Evolutionary conservation across 2,113 vertebrate species (phyloP).

Genomic region (Ia io): DNA sequence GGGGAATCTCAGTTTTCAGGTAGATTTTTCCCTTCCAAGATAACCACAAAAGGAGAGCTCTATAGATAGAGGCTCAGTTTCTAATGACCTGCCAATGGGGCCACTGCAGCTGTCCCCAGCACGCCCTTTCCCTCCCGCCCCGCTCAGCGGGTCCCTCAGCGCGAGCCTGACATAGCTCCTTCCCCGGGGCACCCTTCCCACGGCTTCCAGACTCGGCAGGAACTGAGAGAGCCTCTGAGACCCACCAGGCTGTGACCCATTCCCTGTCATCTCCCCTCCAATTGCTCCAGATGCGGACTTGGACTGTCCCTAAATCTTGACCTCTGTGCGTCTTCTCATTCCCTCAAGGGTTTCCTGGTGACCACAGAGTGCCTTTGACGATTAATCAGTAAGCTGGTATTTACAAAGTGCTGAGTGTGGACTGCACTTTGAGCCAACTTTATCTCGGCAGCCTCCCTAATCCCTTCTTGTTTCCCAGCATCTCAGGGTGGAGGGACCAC

Average conservation of each 20-base stretch:
- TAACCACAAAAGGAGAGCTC: not conserved
- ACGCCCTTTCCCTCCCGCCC: not conserved
- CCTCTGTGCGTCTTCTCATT: not conserved
- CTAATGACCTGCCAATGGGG: not conserved
- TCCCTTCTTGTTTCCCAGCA: not conserved
- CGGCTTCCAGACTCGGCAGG: not conserved
- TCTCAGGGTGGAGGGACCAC: slow-evolving; percentile 25
- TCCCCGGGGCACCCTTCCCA: rapidly evolving
- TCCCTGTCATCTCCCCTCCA: not conserved
- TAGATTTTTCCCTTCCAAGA: not conserved
- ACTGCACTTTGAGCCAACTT: not conserved
- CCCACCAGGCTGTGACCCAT: not conserved
- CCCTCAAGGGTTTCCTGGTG: not conserved
- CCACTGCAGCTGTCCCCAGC: too few relatives aligned
- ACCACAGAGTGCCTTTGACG: not conserved
- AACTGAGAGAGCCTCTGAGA: not conserved
- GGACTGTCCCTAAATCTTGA: not conserved
- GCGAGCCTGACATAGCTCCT: not conserved
- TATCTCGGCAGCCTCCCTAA: not conserved
- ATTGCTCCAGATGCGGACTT: not conserved
- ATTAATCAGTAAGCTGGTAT: not conserved
- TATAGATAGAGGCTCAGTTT: not conserved
- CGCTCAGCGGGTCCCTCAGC: rapidly evolving
- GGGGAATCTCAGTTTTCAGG: not conserved
- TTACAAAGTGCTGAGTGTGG: not conserved